These are phyloP conservation scores for Myotis davidii DNA, from an alignment of 2,113 vertebrate genomes.

Conservation along the genomic window DNA sequence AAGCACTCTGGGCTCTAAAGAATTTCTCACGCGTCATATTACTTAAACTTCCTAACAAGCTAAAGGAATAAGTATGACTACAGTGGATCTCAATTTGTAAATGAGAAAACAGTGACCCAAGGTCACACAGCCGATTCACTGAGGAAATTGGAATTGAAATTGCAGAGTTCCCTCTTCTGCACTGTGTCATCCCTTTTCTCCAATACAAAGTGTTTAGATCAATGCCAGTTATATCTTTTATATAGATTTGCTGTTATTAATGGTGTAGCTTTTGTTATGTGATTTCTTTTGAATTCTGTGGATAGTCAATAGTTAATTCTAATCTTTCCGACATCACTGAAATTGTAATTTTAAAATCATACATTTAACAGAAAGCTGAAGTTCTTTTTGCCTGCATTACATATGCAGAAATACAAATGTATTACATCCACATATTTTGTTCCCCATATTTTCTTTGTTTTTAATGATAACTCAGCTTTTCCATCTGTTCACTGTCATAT, in stretches of 20 bases:
- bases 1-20: background rate
- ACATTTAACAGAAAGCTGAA: background rate
- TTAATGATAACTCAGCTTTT: slow-evolving; percentile 57
- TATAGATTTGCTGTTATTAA: background rate
- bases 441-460: background rate
- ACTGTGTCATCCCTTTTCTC: background rate
- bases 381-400: slow-evolving; percentile 15
- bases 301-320: slow-evolving; percentile 16
- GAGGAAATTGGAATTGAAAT: background rate
- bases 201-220: background rate
- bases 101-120: background rate
- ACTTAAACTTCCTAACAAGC: background rate
- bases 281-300: background rate
- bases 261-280: background rate
- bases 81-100: background rate
- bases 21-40: background rate
- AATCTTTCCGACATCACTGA: background rate
- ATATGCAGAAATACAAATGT: background rate
- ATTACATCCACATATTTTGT: slow-evolving; percentile 43
- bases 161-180: background rate
- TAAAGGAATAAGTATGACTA: background rate
- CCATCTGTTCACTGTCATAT: slow-evolving; percentile 11
- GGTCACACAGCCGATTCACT: background rate
- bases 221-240: background rate
- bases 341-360: slow-evolving; percentile 46